Base-by-base conservation (phyloP, 2,888 invertebrate genomes). In the Pandemis corylana region DNA sequence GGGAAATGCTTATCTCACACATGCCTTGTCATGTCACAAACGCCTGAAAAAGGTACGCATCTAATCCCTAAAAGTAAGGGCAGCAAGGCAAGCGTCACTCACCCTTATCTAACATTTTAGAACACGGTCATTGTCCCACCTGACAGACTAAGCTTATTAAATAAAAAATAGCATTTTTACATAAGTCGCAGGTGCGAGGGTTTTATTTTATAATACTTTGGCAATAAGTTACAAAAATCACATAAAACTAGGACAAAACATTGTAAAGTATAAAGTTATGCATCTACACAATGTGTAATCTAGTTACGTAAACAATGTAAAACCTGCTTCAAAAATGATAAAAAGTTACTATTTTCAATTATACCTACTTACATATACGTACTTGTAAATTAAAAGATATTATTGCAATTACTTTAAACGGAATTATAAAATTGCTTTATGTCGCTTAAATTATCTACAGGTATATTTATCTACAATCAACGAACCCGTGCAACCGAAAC, bases 11-110 rank as follows among this genome's bases (percentile, higher is more conserved):
- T 75, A 75, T 75, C 74, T 75, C 66, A 66, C 66, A 66, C 75
- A 28, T 67, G 75, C 70, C 73, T 69, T 65, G 73, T 69, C 69
- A 73, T 71, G 75, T 75, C 51, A 69, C 64, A 59, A 65, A 65
- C 49, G 69, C 53, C 66, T 70, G 67, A 75, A 75, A 75, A 73
- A 71, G 70, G 74, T 69, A 65, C 41, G 62, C 42, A 62, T 20
- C 42, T 75, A 75, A 75, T 75, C 75, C 75, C 46, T 62, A 63
- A 75, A 75, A 70, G 75, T 75, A 67, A 67, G 75, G 75, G 46
- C 75, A 71, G 70, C 44, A 75, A 66, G 75, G 75, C 66, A 75
- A 70, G 62, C 66, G 75, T 75, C 75, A 75, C 70, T 75, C 70
- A 66, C 53, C 66, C 70, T 75, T 75, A 75, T 75, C 70, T 74